These are phyloP conservation scores for Slavum lentiscoides DNA, from an alignment of 2,888 invertebrate genomes.

Conservation along the genomic window DNA sequence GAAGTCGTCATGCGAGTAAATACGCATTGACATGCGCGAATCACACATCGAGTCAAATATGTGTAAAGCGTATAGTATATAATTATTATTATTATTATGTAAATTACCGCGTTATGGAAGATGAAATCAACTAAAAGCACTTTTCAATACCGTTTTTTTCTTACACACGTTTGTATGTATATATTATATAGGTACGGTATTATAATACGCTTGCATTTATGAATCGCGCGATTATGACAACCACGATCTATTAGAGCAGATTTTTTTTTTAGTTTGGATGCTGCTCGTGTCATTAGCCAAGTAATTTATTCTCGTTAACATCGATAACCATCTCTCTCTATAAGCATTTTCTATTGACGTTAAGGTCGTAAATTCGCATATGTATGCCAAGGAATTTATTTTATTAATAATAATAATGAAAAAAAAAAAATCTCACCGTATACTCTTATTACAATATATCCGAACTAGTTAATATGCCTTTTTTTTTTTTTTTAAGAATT, in stretches of 20 bases:
- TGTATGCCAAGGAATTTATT: conserved; percentile 31
- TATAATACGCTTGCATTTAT: neutral
- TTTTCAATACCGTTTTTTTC: neutral
- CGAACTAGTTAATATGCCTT: conserved; percentile 10
- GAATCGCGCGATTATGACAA: neutral
- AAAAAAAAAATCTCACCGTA: neutral
- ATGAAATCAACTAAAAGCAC: neutral
- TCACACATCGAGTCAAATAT: neutral
- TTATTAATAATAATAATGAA: neutral
- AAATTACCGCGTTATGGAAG: neutral
- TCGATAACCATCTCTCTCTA: conserved; percentile 16
- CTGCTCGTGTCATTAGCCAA: neutral
- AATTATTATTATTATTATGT: neutral
- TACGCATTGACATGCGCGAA: neutral
- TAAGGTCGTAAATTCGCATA: conserved; percentile 18
- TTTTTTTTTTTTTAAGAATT: conserved; percentile 10
- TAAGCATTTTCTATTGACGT: neutral
- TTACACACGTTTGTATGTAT: neutral
- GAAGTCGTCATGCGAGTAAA: conserved; percentile 19
- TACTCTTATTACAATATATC: neutral
- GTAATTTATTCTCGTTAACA: neutral
- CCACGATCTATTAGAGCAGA: neutral
- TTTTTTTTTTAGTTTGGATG: neutral
- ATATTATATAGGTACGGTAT: neutral
- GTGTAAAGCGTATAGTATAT: neutral